Evolutionary conservation across 1,140 invertebrate species (phyloP), one percentile per base, ranked within the genome.

Genomic region (Papilio polytes): DNA sequence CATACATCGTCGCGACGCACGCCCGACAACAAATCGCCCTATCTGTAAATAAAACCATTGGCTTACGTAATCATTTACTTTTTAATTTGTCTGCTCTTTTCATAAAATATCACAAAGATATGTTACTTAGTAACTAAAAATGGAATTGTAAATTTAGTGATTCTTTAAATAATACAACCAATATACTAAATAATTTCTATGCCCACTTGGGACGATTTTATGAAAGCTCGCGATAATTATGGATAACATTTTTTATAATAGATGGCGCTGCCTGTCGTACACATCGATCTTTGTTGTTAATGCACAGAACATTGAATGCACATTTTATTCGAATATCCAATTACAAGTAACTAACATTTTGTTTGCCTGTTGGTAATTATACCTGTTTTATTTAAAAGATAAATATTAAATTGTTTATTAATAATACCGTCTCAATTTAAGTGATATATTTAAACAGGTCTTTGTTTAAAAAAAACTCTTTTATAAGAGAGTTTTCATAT

Each of bases 1-100:
- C 91, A 93, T 93, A 93, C 87, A 90, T 88, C 83, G 89, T 86
- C 86, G 83, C 81, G 81, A 82, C 82, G 85, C 76, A 70, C 66
- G 80, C 72, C 76, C 78, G 78, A 59, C 83, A 83, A 87, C 90
- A 91, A 91, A 92, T 92, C 92, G 80, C 84, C 88, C 84, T 85
- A 84, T 86, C 83, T 87, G 87, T 91, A 89, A 91, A 90, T 88
- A 90, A 89, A 90, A 83, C 56, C 72, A 81, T 80, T 56, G 36
- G 56, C 56, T 78, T 78, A 63, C 56, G 83, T 86, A 87, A 91
- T 89, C 76, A 74, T 74, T 78, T 73, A 66, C 66, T 78, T 81
- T 81, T 81, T 81, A 81, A 81, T 81, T 81, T 66, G 77, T 63
- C 56, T 63, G 20, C 20, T 8, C 10, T 44, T 66, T 70, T 41